Base-by-base conservation (phyloP, 2,888 invertebrate species). In the Folsomia manolachei region DNA sequence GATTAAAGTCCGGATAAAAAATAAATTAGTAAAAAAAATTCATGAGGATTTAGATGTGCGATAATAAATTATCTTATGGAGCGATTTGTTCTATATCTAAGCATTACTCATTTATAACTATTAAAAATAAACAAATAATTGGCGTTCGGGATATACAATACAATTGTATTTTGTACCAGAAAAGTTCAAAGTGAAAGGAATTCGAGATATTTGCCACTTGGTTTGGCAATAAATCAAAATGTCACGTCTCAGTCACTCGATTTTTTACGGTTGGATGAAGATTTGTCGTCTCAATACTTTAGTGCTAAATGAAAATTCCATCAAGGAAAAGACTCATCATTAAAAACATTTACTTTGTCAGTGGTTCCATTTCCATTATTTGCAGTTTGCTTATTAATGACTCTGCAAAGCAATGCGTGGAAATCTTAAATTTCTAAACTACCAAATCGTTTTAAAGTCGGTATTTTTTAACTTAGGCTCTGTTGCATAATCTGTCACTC, bases 211-310 rank as follows among this genome's bases (percentile, higher is more conserved):
- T 73, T 63, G 23, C 71, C 70, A 71, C 64, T 74, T 74, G 74
- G 71, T 74, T 74, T 74, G 69, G 71, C 71, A 71, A 74, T 74
- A 71, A 74, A 74, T 74, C 74, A 74, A 67, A 67, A 53, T 71
- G 71, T 71, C 71, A 71, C 69, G 53, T 69, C n/a, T n/a, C n/a
- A n/a, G n/a, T n/a, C 52, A 66, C 39, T 39, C 39, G 39, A 39
- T 39, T n/a, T n/a, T n/a, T n/a, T n/a, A n/a, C n/a, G n/a, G n/a
- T n/a, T n/a, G n/a, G n/a, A n/a, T n/a, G n/a, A n/a, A n/a, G n/a
- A n/a, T n/a, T n/a, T n/a, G n/a, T n/a, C n/a, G n/a, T n/a, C n/a
- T n/a, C n/a, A n/a, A n/a, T n/a, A n/a, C n/a, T n/a, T n/a, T n/a
- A n/a, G n/a, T n/a, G n/a, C n/a, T n/a, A n/a, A n/a, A n/a, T n/a